A percentile compares a stretch with the other conserved stretches of the same genome.
Conservation (phyloP, 2,888 invertebrate genomes). For the Andricus curvator region DNA sequence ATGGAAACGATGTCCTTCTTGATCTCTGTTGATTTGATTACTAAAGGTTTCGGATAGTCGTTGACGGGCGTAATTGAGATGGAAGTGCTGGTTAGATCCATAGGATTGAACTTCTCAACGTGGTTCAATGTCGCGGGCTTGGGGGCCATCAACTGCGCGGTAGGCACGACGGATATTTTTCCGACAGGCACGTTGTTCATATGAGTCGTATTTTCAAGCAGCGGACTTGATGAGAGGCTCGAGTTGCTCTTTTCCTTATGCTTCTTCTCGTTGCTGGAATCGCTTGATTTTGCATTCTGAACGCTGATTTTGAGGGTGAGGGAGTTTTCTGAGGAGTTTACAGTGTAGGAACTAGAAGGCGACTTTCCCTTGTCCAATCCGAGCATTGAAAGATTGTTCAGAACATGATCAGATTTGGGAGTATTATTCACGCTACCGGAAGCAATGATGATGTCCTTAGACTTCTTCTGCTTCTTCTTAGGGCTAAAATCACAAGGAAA, state of each 20-base stretch:
- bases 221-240: constrained; percentile 50
- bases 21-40: constrained; percentile 62
- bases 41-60: constrained; percentile 66
- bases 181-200: constrained; percentile 60
- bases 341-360: constrained; percentile 49
- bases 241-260: constrained; percentile 64
- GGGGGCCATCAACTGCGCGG: constrained; percentile 68
- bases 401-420: neutral
- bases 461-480: constrained; percentile 71
- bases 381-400: constrained; percentile 47
- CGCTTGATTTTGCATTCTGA: constrained; percentile 47
- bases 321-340: constrained; percentile 55
- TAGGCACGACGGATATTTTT: constrained; percentile 70
- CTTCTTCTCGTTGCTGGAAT: constrained; percentile 56
- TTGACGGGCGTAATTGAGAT: constrained; percentile 74
- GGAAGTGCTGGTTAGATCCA: constrained; percentile 71
- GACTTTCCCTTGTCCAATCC: constrained; percentile 39
- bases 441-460: constrained; percentile 58
- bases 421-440: constrained; percentile 27
- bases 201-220: constrained; percentile 53
- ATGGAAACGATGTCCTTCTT: constrained; percentile 74
- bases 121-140: constrained; percentile 52
- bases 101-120: constrained; percentile 70
- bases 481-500: constrained; percentile 66
- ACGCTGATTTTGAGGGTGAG: constrained; percentile 48